Percentiles rank a stretch among this genome's conserved stretches.
phyloP scores from a whole-genome alignment of 2,888 invertebrate species.

The Magallana nippona region DNA sequence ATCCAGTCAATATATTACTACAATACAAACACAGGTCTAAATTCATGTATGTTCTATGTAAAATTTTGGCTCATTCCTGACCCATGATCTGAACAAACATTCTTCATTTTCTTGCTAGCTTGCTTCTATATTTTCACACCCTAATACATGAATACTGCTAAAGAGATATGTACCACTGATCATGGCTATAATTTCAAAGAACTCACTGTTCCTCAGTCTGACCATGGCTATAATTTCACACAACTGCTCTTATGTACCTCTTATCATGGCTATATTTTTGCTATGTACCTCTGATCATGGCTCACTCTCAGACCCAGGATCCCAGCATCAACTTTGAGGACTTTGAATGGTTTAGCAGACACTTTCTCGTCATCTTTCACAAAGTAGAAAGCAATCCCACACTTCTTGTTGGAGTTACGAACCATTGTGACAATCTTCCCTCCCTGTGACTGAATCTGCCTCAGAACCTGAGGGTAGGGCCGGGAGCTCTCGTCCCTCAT shows the following conservation, averaged over 20 bases:
- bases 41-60: too few species aligned
- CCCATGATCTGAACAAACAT: too few species aligned
- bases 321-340: conserved; percentile 30
- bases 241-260: background rate
- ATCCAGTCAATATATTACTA: too few species aligned
- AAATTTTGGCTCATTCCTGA: too few species aligned
- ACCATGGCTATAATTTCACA: too few species aligned
- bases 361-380: background rate
- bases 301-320: conserved; percentile 19
- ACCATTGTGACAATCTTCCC: background rate
- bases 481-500: background rate
- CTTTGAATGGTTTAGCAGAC: conserved; percentile 1
- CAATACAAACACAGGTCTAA: too few species aligned
- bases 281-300: conserved; percentile 31
- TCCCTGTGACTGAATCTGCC: background rate
- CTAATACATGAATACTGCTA: background rate
- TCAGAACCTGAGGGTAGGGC: background rate
- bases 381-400: background rate
- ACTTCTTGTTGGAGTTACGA: background rate
- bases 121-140: too few species aligned
- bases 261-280: background rate
- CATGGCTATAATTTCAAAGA: too few species aligned
- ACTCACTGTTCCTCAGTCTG: background rate
- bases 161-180: background rate
- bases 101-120: too few species aligned